Base-by-base conservation (phyloP, 2,888 invertebrate genomes). In the Drosophila conformis region DNA sequence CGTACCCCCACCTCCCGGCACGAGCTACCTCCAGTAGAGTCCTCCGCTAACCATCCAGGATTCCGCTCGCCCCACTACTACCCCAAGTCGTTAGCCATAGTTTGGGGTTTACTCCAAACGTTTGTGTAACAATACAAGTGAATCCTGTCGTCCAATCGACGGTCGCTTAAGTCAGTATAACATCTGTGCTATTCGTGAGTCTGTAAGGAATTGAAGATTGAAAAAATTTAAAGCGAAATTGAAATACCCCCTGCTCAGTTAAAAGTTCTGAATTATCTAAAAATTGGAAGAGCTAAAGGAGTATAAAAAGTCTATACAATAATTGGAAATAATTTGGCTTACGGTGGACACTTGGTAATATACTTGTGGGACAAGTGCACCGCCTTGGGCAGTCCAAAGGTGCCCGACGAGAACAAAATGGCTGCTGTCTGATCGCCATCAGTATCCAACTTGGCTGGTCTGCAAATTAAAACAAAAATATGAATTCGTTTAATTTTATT, bases 141-240 rank as follows among this genome's bases (percentile, higher is more conserved):
- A 85, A 75, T 1, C 91, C 91, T 8, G 85, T 79, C 5, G 29
- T 49, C 91, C 92, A 91, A 53, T 91, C 88, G 1, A 91, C 60
- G 1, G 83, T 72, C 1, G 86, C 80, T 25, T 84, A 85, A 40
- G 84, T 79, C 46, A 81, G 69, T 5, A 87, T 11, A 0, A 76
- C 25, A 15, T 87, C 79, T 18, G 73, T 53, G 46, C 79, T 82
- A 5, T 52, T 63, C 60, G 60, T 60, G 4, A 87, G 31, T 0
- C 83, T 83, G 53, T 18, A 21, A 31, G 1, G 15, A 13, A 1
- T 7, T 11, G 1, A 15, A 10, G 15, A 15, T 13, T 3, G 7
- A 46, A 21, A 21, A 46, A 13, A 13, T 0, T 13, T 2, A 4
- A 40, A 2, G n/a, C 10, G 10, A 40, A 10, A 4, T n/a, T 40